These are phyloP conservation scores for Drosophila kikkawai DNA, from an alignment of 1,140 invertebrate species.

Conservation along the genomic window DNA sequence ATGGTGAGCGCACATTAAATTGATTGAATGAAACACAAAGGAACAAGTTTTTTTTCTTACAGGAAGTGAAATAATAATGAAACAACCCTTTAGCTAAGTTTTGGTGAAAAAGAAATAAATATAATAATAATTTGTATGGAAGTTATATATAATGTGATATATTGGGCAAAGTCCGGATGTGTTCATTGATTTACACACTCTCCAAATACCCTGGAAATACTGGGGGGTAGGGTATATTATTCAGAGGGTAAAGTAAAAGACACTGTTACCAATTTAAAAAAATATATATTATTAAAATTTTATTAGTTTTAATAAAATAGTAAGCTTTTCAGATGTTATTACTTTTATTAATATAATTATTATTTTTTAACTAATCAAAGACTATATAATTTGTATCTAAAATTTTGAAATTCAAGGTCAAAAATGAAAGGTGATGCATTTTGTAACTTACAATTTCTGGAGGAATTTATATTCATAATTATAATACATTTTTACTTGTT, in stretches of 20 bases:
- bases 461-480: background rate
- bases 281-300: too few species aligned
- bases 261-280: too few species aligned
- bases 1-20: slow-evolving; percentile 46
- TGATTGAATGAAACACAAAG: slow-evolving; percentile 46
- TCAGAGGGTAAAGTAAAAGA: background rate
- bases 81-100: slow-evolving; percentile 42
- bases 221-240: background rate
- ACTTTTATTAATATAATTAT: background rate
- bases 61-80: slow-evolving; percentile 31
- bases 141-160: slow-evolving; percentile 65
- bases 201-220: background rate
- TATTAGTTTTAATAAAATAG: too few species aligned
- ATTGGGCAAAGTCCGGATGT: slow-evolving; percentile 69
- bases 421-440: background rate
- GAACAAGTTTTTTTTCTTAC: slow-evolving; percentile 29
- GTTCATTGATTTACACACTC: slow-evolving; percentile 59
- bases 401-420: background rate
- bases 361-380: background rate
- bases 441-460: background rate
- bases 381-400: background rate
- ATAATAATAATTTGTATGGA: slow-evolving; percentile 39
- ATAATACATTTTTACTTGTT: background rate
- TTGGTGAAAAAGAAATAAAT: slow-evolving; percentile 11
- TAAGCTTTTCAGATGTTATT: background rate